Evolutionary conservation across 2,888 invertebrate species (phyloP).

Genomic region (Sialis lutaria): DNA sequence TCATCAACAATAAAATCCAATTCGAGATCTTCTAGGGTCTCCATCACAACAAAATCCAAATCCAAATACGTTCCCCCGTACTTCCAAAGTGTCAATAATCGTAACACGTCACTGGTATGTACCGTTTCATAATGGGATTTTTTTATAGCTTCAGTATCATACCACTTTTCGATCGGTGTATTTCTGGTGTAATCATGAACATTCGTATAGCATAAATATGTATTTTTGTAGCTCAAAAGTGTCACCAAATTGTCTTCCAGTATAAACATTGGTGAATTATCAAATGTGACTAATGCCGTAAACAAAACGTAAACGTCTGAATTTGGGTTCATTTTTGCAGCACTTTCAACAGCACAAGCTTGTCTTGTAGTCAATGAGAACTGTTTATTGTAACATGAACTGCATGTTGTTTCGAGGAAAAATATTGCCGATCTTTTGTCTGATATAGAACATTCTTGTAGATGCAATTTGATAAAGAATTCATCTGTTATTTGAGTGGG

Average conservation of each 20-base stretch:
- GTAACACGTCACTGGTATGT: constrained; percentile 47
- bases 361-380: constrained; percentile 34
- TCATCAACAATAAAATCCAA: constrained; percentile 45
- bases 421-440: constrained; percentile 34
- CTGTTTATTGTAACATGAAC: constrained; percentile 20
- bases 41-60: constrained; percentile 51
- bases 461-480: too few species aligned
- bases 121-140: constrained; percentile 35
- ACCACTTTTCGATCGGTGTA: constrained; percentile 39
- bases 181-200: constrained; percentile 30
- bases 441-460: constrained; percentile 9
- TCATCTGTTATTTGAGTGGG: too few species aligned
- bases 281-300: constrained; percentile 24
- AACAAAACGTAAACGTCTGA: constrained; percentile 36
- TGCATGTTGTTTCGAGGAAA: constrained; percentile 49
- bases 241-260: constrained; percentile 21
- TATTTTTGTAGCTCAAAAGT: constrained; percentile 29
- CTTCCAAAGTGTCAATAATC: constrained; percentile 51
- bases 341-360: constrained; percentile 52
- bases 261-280: constrained; percentile 13
- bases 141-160: constrained; percentile 27
- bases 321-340: constrained; percentile 39
- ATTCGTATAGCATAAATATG: constrained; percentile 31
- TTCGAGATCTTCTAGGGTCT: constrained; percentile 32
- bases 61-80: constrained; percentile 65